A percentile compares a stretch with the other conserved stretches of the same genome.
phyloP scores from a whole-genome alignment of 2,797 vertebrate species.

The Sebastes vulpes region DNA sequence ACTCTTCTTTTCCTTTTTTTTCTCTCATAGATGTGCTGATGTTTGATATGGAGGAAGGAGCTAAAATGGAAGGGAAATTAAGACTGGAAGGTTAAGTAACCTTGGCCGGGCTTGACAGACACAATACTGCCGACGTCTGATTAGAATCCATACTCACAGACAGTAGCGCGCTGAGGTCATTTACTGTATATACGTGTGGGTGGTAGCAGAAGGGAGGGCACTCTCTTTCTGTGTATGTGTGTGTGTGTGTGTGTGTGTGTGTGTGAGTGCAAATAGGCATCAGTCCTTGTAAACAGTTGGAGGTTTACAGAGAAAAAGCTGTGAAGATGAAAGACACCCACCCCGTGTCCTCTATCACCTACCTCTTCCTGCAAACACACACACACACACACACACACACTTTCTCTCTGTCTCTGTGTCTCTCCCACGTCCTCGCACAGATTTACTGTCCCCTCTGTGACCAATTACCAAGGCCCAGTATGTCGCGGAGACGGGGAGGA shows the following conservation, averaged over 20 bases:
- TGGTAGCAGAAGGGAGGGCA: slow-evolving; percentile 36
- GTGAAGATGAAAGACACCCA: slow-evolving; percentile 82
- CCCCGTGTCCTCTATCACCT: slow-evolving; percentile 73
- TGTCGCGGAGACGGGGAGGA: slow-evolving; percentile 71
- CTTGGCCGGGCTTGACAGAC: slow-evolving; percentile 84
- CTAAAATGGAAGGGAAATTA: slow-evolving; percentile 85
- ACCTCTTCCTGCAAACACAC: slow-evolving; percentile 54
- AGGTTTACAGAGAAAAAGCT: slow-evolving; percentile 80
- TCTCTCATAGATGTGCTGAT: slow-evolving; percentile 75
- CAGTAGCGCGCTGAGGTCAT: slow-evolving; percentile 78
- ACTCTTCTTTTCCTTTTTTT: slow-evolving; percentile 57
- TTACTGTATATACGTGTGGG: slow-evolving; percentile 79
- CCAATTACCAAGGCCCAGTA: slow-evolving; percentile 80
- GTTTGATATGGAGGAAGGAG: slow-evolving; percentile 83
- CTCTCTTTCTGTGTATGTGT: slow-evolving; percentile 20
- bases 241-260: slow-evolving; percentile 5
- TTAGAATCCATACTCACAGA: slow-evolving; percentile 80
- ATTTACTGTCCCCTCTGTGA: slow-evolving; percentile 86
- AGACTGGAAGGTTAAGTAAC: slow-evolving; percentile 84
- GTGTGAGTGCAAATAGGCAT: slow-evolving; percentile 64
- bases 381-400: slow-evolving; percentile 38
- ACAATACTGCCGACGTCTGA: slow-evolving; percentile 82
- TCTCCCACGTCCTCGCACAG: slow-evolving; percentile 77
- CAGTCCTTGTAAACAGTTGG: slow-evolving; percentile 83
- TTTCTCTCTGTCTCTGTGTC: slow-evolving; percentile 47